Evolutionary conservation across 2,888 invertebrate species (phyloP), one percentile per base, ranked within the genome.

Genomic region (Ctenicera cuprea): DNA sequence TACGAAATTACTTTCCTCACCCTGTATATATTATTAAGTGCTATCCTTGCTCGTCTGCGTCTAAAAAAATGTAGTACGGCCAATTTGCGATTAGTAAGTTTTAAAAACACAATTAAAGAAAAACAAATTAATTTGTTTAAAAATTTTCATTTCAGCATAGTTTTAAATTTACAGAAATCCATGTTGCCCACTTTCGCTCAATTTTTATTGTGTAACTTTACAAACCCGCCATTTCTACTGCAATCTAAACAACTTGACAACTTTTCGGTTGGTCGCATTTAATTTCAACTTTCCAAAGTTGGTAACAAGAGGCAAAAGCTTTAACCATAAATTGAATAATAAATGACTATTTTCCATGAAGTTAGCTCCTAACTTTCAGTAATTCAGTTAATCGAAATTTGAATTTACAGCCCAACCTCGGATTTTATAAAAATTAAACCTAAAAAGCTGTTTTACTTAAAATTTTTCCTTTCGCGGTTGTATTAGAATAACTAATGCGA

Each of bases 321-420:
- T 57, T 33, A 57, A 20, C 59, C 63, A 18, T 48, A 64, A 64
- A 64, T 64, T 64, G 63, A 64, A 30, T 48, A 64, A 45, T 64
- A 33, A 48, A 64, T 26, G 26, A 64, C 48, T 48, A 43, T 62
- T 43, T 43, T 26, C 63, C 33, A 8, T 8, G 33, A 48, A 20
- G 26, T 33, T 18, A 14, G 45, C 33, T 20, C 8, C 20, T 45
- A 37, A 30, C 63, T 38, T 59, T 16, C 9, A 3, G 63, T 48
- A 64, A 64, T 64, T 64, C 48, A 30, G 16, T 64, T 64, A 64
- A 12, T 11, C 8, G 33, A 14, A 33, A 48, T 48, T 64, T 64
- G 16, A 64, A 64, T 64, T 61, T 48, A 64, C 22, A 16, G 26
- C 30, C 26, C n/a, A 16, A 11, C 37, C 54, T 4, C 4, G 54